phyloP scores from a whole-genome alignment of 2,113 vertebrate genomes.

The Perognathus longimembris region DNA sequence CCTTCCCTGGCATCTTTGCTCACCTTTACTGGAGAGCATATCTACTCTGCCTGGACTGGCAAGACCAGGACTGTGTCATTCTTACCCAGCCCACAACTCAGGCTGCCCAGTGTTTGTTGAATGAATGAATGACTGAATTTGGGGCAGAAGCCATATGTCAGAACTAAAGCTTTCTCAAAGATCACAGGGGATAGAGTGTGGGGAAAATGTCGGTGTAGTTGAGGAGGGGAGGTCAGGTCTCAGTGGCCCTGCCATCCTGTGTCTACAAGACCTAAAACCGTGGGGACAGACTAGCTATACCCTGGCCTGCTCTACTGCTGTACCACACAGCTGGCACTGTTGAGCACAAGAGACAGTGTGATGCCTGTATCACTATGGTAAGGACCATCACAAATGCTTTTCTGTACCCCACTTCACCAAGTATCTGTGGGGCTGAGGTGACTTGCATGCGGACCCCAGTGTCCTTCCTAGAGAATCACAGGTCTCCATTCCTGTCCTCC shows the following conservation, averaged over 20 bases:
- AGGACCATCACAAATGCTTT: background rate
- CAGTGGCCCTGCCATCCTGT: background rate
- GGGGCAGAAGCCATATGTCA: constrained; percentile 3
- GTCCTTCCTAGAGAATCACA: background rate
- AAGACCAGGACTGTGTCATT: background rate
- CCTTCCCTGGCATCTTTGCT: background rate
- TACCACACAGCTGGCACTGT: background rate
- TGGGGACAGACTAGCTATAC: too few relatives aligned
- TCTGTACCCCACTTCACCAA: background rate
- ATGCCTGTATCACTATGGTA: rapidly evolving
- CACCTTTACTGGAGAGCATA: background rate
- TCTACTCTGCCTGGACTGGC: background rate
- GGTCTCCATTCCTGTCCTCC: background rate
- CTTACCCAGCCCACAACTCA: background rate
- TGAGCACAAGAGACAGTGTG: background rate
- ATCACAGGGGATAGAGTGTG: background rate
- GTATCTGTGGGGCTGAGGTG: background rate
- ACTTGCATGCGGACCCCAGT: background rate
- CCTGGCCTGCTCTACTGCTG: rapidly evolving
- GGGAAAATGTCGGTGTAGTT: background rate
- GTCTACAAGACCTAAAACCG: background rate
- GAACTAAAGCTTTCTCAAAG: background rate
- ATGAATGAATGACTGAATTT: background rate
- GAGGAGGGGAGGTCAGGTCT: background rate
- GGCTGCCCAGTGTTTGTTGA: background rate